A percentile compares a stretch with the other conserved stretches of the same genome.
These are phyloP conservation scores for Tragopan temminckii DNA, from an alignment of 2,797 vertebrate species.

Conservation along the genomic window DNA sequence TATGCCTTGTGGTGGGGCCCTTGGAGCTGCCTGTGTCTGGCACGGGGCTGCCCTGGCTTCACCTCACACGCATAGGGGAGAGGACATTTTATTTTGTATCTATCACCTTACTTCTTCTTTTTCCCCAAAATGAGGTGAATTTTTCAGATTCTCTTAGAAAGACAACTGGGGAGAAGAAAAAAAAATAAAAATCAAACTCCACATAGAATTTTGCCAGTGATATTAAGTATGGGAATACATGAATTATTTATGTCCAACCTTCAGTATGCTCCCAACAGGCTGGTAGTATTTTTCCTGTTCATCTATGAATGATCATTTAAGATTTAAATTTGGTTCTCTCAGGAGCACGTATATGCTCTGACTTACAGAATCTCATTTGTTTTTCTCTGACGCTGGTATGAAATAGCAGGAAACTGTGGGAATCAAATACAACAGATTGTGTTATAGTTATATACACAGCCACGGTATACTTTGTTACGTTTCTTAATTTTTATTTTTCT, in stretches of 20 bases:
- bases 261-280: constrained; percentile 38
- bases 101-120: not conserved
- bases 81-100: not conserved
- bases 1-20: fast-evolving
- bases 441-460: not conserved
- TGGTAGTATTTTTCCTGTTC: constrained; percentile 30
- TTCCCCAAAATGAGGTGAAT: not conserved
- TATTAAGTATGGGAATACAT: not conserved
- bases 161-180: fast-evolving
- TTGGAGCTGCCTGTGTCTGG: not conserved
- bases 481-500: not conserved
- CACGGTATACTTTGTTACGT: not conserved
- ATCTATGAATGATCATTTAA: not conserved
- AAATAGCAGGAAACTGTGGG: not conserved
- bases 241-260: constrained; percentile 54
- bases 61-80: not conserved
- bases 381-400: not conserved
- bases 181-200: not conserved
- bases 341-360: not conserved
- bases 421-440: not conserved
- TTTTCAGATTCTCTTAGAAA: not conserved
- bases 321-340: constrained; percentile 44
- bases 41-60: fast-evolving
- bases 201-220: not conserved
- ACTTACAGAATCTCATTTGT: constrained; percentile 23